These are phyloP conservation scores for Rutpela maculata DNA, from an alignment of 2,888 invertebrate species.

Conservation along the genomic window DNA sequence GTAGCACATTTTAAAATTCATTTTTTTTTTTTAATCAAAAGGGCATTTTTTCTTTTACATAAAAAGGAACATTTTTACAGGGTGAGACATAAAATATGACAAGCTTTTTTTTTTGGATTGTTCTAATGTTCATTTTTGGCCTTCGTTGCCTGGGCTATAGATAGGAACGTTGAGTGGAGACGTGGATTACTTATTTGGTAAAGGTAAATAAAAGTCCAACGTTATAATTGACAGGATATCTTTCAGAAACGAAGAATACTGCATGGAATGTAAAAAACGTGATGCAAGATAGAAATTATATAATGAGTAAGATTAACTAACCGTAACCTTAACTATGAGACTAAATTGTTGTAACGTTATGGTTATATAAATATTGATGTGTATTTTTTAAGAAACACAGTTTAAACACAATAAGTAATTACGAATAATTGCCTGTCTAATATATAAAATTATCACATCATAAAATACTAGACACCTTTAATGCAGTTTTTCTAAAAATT, in stretches of 20 bases:
- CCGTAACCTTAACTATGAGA: constrained; percentile 54
- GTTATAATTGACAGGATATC: constrained; percentile 49
- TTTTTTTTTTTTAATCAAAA: too few relatives aligned
- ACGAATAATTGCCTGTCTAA: constrained; percentile 56
- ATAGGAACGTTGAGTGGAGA: neutral
- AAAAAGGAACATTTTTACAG: too few relatives aligned
- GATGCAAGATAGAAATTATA: constrained; percentile 56
- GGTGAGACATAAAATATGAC: too few relatives aligned
- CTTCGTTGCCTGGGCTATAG: too few relatives aligned
- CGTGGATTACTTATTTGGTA: neutral
- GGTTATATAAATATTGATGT: constrained; percentile 49
- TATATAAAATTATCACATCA: constrained; percentile 63
- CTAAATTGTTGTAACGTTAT: constrained; percentile 49
- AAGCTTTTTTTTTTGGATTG: too few relatives aligned
- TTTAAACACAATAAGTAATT: constrained; percentile 42
- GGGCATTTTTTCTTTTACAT: too few relatives aligned
- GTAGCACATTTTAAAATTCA: too few relatives aligned
- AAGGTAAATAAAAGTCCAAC: constrained; percentile 32
- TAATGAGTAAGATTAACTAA: constrained; percentile 53
- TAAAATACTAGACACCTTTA: constrained; percentile 63
- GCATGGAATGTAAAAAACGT: constrained; percentile 61
- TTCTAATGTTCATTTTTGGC: too few relatives aligned
- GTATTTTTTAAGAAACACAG: constrained; percentile 38
- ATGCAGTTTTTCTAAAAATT: constrained; percentile 51
- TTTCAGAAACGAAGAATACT: constrained; percentile 58